Conservation (phyloP, 2,888 invertebrate species). For the Melanchra persicariae region DNA sequence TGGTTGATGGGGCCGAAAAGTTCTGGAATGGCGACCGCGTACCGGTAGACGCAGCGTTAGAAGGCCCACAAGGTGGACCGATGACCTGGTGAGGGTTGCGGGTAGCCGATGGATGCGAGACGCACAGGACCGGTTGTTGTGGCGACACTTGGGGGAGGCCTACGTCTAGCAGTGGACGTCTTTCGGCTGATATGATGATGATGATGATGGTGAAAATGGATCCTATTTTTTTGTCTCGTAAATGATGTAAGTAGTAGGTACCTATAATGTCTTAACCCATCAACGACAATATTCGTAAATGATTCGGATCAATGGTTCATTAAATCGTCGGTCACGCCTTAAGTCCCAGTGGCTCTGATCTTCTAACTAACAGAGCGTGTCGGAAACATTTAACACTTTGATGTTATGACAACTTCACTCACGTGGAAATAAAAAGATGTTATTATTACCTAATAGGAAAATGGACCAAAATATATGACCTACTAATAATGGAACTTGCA, state of each 20-base stretch:
- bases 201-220: background rate
- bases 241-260: background rate
- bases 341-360: constrained; percentile 46
- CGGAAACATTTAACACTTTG: constrained; percentile 56
- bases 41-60: no score
- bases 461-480: background rate
- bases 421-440: constrained; percentile 23
- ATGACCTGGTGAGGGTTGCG: no score
- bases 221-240: background rate
- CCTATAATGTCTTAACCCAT: constrained; percentile 22
- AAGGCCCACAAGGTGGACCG: no score
- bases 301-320: constrained; percentile 47
- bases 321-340: constrained; percentile 48
- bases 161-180: no score
- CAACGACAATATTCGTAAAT: constrained; percentile 12
- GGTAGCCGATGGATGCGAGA: no score
- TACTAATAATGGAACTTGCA: background rate
- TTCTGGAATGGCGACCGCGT: no score
- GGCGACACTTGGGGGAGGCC: no score
- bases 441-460: constrained; percentile 41
- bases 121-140: no score
- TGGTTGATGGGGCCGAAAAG: no score
- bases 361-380: constrained; percentile 42
- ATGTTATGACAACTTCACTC: constrained; percentile 44
- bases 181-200: no score